Base-by-base conservation (phyloP, 2,888 invertebrate species). In the Drosophila mayaguana region DNA sequence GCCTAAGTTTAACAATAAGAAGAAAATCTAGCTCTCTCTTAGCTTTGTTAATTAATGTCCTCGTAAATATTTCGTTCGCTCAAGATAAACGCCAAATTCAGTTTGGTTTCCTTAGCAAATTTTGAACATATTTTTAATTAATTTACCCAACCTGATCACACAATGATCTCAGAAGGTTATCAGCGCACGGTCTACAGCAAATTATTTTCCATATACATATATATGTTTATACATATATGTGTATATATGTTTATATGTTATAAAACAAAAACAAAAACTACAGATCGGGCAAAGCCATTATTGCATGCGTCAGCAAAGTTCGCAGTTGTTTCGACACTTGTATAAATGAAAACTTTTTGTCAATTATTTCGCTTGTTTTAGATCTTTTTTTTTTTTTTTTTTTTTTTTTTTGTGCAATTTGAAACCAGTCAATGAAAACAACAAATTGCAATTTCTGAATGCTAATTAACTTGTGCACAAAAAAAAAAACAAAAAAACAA, bases 231-330 rank as follows among this genome's bases (percentile, higher is more conserved):
- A 14, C 18, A 9, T 4, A 11, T 11, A 11, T 32, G 2, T 32
- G 7, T 11, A 1, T 14, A 22, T 20, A 22, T 22, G 7, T 7
- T 3, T 22, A 14, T 43, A 43, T 14, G 14, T 14, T 46, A 46
- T 8, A 25, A 16, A 22, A 16, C 3, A 46, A 46, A 45, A 48
- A 32, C 32, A 32, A 51, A 63, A 62, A 57, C 45, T 32, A 18
- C 9, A 53, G 18, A 60, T 60, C 34, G 34, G n/a, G 43, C 51
- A 62, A 28, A 53, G 51, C 72, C 55, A 55, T 28, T 43, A 60
- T 60, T 63, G 63, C 65, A 63, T 79, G 75, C 80, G 77, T 79
- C 77, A 77, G 34, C 71, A 70, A 54, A 63, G 25, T 40, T 73
- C 65, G 42, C 65, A 54, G 18, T 72, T 65, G n/a, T 61, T 70